A percentile compares a stretch with the other conserved stretches of the same genome.
Conservation (phyloP, 2,113 vertebrate genomes). For the Poeciliopsis retropinna region DNA sequence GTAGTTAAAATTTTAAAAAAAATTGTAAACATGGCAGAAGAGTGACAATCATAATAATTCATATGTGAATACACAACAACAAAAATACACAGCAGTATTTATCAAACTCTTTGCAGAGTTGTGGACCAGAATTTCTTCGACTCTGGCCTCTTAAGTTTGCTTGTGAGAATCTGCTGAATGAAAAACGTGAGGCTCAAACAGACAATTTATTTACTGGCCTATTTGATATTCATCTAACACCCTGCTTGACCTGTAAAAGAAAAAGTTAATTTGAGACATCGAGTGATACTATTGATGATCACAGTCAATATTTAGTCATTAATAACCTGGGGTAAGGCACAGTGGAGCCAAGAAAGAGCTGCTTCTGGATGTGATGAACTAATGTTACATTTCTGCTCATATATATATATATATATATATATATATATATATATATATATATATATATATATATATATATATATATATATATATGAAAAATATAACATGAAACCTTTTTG, state of each 20-base stretch:
- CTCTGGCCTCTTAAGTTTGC: not conserved
- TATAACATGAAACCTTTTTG: not conserved
- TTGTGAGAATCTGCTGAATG: not conserved
- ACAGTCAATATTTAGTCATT: conserved; percentile 11
- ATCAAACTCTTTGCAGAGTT: not conserved
- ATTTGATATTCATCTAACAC: not conserved
- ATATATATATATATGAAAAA: no score
- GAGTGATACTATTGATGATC: conserved; percentile 11
- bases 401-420: no score
- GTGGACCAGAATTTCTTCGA: not conserved
- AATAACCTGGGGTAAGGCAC: not conserved
- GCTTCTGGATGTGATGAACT: not conserved
- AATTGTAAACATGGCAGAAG: no score
- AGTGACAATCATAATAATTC: not conserved
- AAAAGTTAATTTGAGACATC: conserved; percentile 12
- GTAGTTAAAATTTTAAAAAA: no score
- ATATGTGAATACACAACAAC: not conserved
- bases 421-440: no score
- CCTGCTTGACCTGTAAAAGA: conserved; percentile 5
- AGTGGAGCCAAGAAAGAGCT: not conserved
- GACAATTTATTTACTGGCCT: not conserved
- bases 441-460: no score
- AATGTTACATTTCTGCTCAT: not conserved
- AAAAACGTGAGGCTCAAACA: not conserved
- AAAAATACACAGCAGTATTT: not conserved